These are phyloP conservation scores for Pseudococcus jackbeardsleyi DNA, from an alignment of 2,888 invertebrate genomes.

Conservation along the genomic window DNA sequence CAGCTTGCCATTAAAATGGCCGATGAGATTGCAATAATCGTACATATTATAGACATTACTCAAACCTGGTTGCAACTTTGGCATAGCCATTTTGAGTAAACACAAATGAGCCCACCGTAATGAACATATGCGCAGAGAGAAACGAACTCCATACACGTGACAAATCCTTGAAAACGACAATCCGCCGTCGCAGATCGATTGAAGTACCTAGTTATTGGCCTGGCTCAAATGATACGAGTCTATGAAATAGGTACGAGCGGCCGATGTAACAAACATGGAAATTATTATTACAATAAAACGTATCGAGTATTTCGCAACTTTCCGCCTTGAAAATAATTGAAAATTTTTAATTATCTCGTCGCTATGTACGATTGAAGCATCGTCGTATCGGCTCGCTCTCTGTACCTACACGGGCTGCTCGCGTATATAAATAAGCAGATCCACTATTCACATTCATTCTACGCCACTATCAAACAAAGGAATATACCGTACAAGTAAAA, in stretches of 20 bases:
- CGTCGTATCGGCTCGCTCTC: not conserved
- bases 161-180: constrained; percentile 12
- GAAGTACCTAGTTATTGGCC: not conserved
- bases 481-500: constrained; percentile 37
- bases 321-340: constrained; percentile 24
- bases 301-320: constrained; percentile 15
- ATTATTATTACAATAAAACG: constrained; percentile 7
- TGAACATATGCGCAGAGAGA: not conserved
- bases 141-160: not conserved
- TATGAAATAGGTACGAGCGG: not conserved
- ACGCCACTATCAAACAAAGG: constrained; percentile 48
- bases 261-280: constrained; percentile 4
- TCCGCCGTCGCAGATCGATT: not conserved
- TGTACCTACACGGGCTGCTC: not conserved
- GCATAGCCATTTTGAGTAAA: constrained; percentile 4
- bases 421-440: not conserved
- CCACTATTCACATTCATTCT: constrained; percentile 28
- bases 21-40: not conserved
- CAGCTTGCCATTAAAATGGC: not conserved
- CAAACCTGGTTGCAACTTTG: not conserved
- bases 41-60: not conserved
- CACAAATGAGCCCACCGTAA: not conserved
- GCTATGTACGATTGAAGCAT: constrained; percentile 11
- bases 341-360: constrained; percentile 32
- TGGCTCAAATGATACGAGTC: not conserved